These are phyloP conservation scores for Papilio demoleus DNA, from an alignment of 2,888 invertebrate genomes.

Conservation along the genomic window DNA sequence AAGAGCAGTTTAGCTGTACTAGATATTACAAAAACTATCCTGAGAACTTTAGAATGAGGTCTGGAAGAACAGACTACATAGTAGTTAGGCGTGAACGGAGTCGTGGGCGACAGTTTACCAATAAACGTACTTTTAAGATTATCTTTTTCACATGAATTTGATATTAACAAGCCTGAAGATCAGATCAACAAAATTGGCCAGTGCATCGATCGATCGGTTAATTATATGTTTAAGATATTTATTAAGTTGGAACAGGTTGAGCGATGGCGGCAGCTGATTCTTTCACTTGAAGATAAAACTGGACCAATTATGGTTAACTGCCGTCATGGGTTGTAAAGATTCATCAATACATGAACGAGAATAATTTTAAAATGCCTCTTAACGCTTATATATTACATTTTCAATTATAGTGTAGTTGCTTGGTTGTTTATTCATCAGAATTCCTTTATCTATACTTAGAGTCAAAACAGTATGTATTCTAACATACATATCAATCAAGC, in stretches of 20 bases:
- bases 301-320: constrained; percentile 33
- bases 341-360: constrained; percentile 26
- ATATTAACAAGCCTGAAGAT: constrained; percentile 20
- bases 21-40: too few species aligned
- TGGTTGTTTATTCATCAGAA: not conserved
- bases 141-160: not conserved
- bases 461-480: too few species aligned
- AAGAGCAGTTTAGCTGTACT: too few species aligned
- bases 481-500: too few species aligned
- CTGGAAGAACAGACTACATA: too few species aligned
- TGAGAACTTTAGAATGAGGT: too few species aligned
- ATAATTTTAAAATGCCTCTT: constrained; percentile 23
- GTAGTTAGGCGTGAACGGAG: too few species aligned
- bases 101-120: too few species aligned
- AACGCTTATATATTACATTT: constrained; percentile 15
- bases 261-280: constrained; percentile 35
- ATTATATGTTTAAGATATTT: constrained; percentile 36
- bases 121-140: not conserved
- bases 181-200: constrained; percentile 37
- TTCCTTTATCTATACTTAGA: too few species aligned
- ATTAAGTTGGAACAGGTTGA: constrained; percentile 21
- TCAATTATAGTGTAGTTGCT: not conserved
- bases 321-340: constrained; percentile 24
- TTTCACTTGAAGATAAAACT: constrained; percentile 32
- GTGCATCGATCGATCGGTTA: constrained; percentile 33